Evolutionary conservation across 1,140 invertebrate species (phyloP), one percentile per base, ranked within the genome.

Genomic region (Zaprionus africanus): DNA sequence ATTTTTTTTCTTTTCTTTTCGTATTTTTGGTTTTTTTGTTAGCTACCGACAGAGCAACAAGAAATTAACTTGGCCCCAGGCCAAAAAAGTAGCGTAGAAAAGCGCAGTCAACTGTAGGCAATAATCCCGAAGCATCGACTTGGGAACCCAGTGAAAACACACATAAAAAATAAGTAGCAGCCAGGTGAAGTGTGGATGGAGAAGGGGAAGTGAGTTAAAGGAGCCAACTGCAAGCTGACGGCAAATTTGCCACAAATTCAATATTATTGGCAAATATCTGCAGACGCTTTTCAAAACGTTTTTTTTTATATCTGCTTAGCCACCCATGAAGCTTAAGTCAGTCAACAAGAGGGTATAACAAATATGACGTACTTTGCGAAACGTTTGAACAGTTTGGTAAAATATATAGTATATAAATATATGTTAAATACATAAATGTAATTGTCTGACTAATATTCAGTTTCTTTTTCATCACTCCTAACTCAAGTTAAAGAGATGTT

Each of bases 211-310:
- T n/a, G n/a, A n/a, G 9, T 34, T 11, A 3, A 34, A 4, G 4
- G 24, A 26, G 6, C 17, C 43, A 59, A 62, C 19, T 59, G 65
- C 65, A 68, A 65, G 60, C 70, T 68, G 54, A 28, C 68, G 62
- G 56, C 69, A 77, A 86, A 86, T 76, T 76, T 79, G 73, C 73
- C 69, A 69, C 77, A 82, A 86, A 88, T 83, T 79, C 78, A 87
- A 83, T 88, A 77, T 74, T 77, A 85, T 82, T 79, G 73, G 49
- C 57, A 61, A 64, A 74, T 67, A 75, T 58, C 57, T 65, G 51
- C 65, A 82, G 78, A 41, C 72, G 65, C 68, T 75, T 82, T 53
- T 59, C 24, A 56, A 69, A 62, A 57, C 19, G 31, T 24, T 65
- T 65, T 51, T 46, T 53, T 53, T 22, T 38, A n/a, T 43, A 68